Conservation (phyloP, 2,113 vertebrate genomes). For the Phrynocephalus versicolor region DNA sequence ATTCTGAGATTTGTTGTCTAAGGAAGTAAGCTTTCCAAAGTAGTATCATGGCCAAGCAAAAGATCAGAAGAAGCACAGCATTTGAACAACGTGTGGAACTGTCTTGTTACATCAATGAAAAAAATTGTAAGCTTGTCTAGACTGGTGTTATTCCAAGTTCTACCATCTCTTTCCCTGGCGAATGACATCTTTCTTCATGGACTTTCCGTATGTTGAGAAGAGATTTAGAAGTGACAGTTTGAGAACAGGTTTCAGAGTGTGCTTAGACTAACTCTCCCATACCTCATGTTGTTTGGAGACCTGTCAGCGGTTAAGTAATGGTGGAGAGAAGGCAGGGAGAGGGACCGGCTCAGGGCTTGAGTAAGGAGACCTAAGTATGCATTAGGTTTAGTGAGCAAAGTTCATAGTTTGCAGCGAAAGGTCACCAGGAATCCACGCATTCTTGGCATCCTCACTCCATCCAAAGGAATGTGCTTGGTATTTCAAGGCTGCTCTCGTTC, state of each 20-base stretch:
- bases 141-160: background rate
- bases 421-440: slow-evolving; percentile 61
- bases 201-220: slow-evolving; percentile 26
- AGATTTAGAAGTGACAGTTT: slow-evolving; percentile 18
- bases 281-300: slow-evolving; percentile 40
- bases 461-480: slow-evolving; percentile 62
- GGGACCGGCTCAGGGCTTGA: slow-evolving; percentile 38
- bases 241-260: slow-evolving; percentile 32
- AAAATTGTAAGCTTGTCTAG: background rate
- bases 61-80: background rate
- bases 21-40: too few species aligned
- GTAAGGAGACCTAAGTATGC: slow-evolving; percentile 39
- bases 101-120: too few species aligned
- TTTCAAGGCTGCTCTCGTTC: slow-evolving; percentile 38
- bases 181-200: slow-evolving; percentile 6
- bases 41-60: background rate
- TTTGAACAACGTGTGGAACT: background rate
- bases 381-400: slow-evolving; percentile 46
- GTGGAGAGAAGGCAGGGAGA: slow-evolving; percentile 47
- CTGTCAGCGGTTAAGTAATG: slow-evolving; percentile 12
- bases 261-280: slow-evolving; percentile 33
- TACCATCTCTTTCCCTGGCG: slow-evolving; percentile 18
- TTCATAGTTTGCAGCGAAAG: slow-evolving; percentile 67
- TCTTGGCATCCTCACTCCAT: slow-evolving; percentile 56
- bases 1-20: too few species aligned